Percentiles rank a stretch among this genome's conserved stretches.
Evolutionary conservation across 2,113 vertebrate genomes (phyloP).

Genomic region (Crotalus viridis): DNA sequence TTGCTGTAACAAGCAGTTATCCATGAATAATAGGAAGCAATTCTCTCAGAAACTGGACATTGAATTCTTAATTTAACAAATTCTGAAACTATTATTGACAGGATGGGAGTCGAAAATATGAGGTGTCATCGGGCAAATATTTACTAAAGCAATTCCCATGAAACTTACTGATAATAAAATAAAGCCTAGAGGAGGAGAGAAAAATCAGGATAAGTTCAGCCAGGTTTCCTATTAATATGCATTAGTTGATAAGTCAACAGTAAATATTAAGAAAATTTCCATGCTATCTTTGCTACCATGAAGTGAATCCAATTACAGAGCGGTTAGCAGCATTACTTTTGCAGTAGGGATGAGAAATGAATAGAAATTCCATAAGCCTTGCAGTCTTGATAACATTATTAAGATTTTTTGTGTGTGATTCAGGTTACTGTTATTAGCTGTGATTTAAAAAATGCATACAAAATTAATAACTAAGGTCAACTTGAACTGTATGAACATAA

Average conservation of each 20-base stretch:
- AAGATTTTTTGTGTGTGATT: not conserved
- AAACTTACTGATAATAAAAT: slow-evolving; percentile 15
- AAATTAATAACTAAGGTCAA: not conserved
- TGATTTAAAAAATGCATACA: not conserved
- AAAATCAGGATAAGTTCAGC: slow-evolving; percentile 23
- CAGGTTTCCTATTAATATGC: not conserved
- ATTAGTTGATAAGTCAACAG: slow-evolving; percentile 32
- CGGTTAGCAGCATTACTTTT: slow-evolving; percentile 19
- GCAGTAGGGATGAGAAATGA: slow-evolving; percentile 28
- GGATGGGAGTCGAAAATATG: not conserved
- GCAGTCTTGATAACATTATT: slow-evolving; percentile 45
- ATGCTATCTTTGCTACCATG: slow-evolving; percentile 11
- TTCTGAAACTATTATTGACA: slow-evolving; percentile 10
- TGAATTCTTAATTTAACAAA: not conserved
- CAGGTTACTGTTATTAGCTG: not conserved
- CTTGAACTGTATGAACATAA: not conserved
- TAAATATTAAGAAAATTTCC: slow-evolving; percentile 43
- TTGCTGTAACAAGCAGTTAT: not conserved
- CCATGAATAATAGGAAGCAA: not conserved
- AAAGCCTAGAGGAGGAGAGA: slow-evolving; percentile 12
- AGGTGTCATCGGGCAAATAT: not conserved
- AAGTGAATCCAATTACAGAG: slow-evolving; percentile 40
- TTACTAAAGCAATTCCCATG: slow-evolving; percentile 11
- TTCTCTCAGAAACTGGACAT: not conserved
- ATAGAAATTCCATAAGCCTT: slow-evolving; percentile 46